These are phyloP conservation scores for Rosalia funebris DNA, from an alignment of 2,888 invertebrate genomes.

Conservation along the genomic window DNA sequence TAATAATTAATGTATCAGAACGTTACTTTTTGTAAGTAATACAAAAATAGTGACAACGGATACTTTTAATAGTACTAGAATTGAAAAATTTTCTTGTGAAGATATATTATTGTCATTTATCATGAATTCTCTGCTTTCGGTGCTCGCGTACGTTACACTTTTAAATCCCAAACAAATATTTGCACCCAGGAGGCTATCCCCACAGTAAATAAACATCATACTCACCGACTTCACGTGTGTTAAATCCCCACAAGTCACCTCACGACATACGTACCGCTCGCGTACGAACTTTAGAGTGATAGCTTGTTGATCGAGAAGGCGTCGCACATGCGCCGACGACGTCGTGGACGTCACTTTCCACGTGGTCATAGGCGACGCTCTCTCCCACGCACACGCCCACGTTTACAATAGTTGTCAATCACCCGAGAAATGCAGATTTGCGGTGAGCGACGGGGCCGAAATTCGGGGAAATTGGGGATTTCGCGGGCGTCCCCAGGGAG, in stretches of 20 bases:
- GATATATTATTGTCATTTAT: too few relatives aligned
- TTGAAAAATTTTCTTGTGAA: too few relatives aligned
- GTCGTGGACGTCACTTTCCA: conserved; percentile 10
- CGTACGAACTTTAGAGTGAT: conserved; percentile 13
- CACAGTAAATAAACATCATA: too few relatives aligned
- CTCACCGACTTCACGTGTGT: conserved; percentile 14
- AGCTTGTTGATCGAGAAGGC: conserved; percentile 18
- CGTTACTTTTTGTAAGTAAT: too few relatives aligned
- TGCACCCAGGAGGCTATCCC: too few relatives aligned
- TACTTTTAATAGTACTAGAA: too few relatives aligned
- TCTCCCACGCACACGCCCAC: conserved; percentile 21
- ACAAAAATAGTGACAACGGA: too few relatives aligned
- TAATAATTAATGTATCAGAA: too few relatives aligned
- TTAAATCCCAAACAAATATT: too few relatives aligned
- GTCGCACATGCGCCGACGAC: conserved; percentile 19
- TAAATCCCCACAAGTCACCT: conserved; percentile 4
- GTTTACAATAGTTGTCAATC: conserved; percentile 10
- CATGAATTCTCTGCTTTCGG: too few relatives aligned
- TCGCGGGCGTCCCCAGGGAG: neutral
- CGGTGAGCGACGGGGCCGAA: neutral
- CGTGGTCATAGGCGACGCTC: conserved; percentile 16
- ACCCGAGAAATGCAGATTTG: conserved; percentile 6
- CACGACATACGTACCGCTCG: conserved; percentile 15
- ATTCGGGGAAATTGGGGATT: neutral
- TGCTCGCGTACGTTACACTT: too few relatives aligned